Percentiles rank a stretch among this genome's conserved stretches.
phyloP scores from a whole-genome alignment of 2,888 invertebrate genomes.

The Coenonympha arcania region DNA sequence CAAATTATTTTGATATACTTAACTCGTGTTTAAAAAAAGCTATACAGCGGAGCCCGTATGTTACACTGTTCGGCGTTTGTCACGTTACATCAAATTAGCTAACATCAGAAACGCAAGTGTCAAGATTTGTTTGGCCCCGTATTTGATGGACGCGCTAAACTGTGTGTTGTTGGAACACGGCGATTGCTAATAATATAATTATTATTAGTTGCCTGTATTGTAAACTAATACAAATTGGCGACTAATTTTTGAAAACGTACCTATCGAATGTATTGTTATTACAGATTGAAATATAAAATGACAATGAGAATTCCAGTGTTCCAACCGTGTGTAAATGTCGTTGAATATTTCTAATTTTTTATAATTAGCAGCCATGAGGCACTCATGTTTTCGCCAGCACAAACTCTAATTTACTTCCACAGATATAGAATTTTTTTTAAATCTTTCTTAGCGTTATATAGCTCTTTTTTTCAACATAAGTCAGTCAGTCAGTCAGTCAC shows the following conservation, averaged over 20 bases:
- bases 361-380: too few species aligned
- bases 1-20: conserved; percentile 27
- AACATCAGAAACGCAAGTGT: conserved; percentile 50
- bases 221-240: conserved; percentile 36
- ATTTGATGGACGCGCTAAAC: conserved; percentile 44
- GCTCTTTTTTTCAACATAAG: too few species aligned
- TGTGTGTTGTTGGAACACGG: conserved; percentile 42
- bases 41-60: conserved; percentile 25
- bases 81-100: conserved; percentile 45
- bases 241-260: conserved; percentile 32
- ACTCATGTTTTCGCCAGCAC: too few species aligned
- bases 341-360: too few species aligned
- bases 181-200: conserved; percentile 64
- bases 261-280: conserved; percentile 16
- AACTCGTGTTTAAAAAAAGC: conserved; percentile 25
- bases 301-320: neutral
- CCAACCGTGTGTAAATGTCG: too few species aligned
- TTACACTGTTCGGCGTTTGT: conserved; percentile 34
- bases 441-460: too few species aligned
- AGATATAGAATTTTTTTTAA: too few species aligned
- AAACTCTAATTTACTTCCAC: too few species aligned
- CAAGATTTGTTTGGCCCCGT: conserved; percentile 48
- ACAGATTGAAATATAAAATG: conserved; percentile 11
- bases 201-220: conserved; percentile 41
- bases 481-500: too few species aligned